These are phyloP conservation scores for Mercenaria mercenaria DNA, from an alignment of 1,140 invertebrate species.

Conservation along the genomic window DNA sequence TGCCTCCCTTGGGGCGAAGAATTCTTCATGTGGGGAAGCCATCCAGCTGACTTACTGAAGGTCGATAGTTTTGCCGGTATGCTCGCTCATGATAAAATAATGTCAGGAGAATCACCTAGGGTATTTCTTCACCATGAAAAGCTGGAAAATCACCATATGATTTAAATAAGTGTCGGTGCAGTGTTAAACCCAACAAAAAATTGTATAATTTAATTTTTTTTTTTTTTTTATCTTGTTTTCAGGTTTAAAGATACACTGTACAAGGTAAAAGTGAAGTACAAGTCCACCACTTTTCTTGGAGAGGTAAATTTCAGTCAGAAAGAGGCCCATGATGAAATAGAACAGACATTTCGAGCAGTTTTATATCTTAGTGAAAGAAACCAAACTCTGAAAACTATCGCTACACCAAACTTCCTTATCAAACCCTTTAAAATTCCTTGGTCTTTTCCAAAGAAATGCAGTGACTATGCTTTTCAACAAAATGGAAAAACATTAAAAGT, in stretches of 20 bases:
- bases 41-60: too few species aligned
- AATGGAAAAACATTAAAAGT: constrained; percentile 32
- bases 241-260: constrained; percentile 45
- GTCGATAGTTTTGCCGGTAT: too few species aligned
- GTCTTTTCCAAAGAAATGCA: constrained; percentile 23
- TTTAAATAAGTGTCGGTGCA: too few species aligned
- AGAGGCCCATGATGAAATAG: constrained; percentile 48
- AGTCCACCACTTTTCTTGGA: neutral
- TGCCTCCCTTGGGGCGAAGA: too few species aligned
- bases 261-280: constrained; percentile 51
- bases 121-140: too few species aligned
- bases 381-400: constrained; percentile 26
- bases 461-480: constrained; percentile 15
- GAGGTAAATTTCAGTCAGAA: neutral
- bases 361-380: constrained; percentile 43
- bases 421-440: constrained; percentile 37
- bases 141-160: too few species aligned
- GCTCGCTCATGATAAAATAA: too few species aligned
- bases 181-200: too few species aligned
- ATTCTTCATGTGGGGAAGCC: too few species aligned
- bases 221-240: neutral
- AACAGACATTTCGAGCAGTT: constrained; percentile 46
- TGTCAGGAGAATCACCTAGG: too few species aligned
- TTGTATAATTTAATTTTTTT: too few species aligned
- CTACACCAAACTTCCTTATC: constrained; percentile 37